Evolutionary conservation across 37 sponge, comb jelly and placozoan genomes (phyloP).

Genomic region (Ianthella basta): DNA sequence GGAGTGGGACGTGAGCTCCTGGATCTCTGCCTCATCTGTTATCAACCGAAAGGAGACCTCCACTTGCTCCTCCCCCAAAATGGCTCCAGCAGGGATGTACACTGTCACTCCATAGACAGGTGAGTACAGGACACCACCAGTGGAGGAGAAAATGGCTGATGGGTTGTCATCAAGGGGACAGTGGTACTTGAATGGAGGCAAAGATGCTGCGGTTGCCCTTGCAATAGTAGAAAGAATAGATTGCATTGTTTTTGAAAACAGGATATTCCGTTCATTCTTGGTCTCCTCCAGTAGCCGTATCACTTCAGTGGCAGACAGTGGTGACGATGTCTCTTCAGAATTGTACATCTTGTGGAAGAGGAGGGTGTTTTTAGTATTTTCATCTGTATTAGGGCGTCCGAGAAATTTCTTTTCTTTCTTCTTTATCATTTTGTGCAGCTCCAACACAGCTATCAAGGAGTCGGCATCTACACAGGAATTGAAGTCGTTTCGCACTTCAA

Average conservation of each 20-base stretch:
- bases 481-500: neutral
- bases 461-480: neutral
- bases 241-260: no score
- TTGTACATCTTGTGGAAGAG: no score
- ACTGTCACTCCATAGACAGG: conserved; percentile 17
- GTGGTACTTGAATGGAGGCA: neutral
- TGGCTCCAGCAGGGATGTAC: conserved; percentile 29
- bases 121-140: conserved; percentile 25
- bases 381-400: neutral
- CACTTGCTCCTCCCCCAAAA: neutral
- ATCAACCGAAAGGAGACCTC: conserved; percentile 3
- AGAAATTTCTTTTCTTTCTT: conserved; percentile 29
- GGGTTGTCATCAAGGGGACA: neutral
- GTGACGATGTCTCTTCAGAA: no score
- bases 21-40: neutral
- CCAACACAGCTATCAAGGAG: neutral
- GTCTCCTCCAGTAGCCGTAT: no score
- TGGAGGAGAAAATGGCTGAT: conserved; percentile 1
- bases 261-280: no score
- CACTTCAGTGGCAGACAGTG: no score
- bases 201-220: no score
- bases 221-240: no score
- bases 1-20: neutral
- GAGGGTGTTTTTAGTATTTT: no score
- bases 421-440: neutral